Percentiles rank a stretch among this genome's conserved stretches.
These are phyloP conservation scores for Reticulitermes lucifugus DNA, from an alignment of 2,888 invertebrate genomes.

Conservation along the genomic window DNA sequence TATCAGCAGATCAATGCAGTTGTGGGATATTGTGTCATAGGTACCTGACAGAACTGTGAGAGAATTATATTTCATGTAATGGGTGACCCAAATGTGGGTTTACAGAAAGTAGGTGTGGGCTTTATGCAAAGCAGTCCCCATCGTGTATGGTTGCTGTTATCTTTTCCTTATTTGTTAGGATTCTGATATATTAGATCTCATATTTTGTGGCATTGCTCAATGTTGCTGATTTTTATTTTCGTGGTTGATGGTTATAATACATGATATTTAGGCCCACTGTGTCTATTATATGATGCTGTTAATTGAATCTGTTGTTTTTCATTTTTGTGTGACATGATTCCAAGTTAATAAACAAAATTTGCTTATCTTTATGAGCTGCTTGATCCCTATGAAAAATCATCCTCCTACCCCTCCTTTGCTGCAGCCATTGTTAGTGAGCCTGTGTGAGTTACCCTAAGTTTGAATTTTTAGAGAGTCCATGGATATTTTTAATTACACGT, in stretches of 20 bases:
- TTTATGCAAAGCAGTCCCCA: neutral
- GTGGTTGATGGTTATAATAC: neutral
- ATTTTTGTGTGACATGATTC: no score
- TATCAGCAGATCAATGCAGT: no score
- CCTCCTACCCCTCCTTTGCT: no score
- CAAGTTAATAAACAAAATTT: no score
- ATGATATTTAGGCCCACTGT: neutral
- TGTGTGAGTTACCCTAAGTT: no score
- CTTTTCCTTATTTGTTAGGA: neutral
- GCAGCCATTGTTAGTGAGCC: no score
- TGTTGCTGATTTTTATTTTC: neutral
- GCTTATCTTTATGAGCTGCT: no score
- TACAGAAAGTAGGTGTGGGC: neutral
- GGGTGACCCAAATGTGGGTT: neutral
- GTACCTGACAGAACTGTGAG: neutral
- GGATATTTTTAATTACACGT: no score
- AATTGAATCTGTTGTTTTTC: neutral
- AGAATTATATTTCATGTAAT: neutral
- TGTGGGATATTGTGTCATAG: neutral
- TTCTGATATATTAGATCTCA: neutral
- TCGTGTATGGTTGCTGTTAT: neutral
- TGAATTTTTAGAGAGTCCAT: no score
- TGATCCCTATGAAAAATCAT: no score
- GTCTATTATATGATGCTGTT: no score
- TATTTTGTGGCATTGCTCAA: constrained; percentile 15